Conservation (phyloP, 2,797 vertebrate species). For the Limosa lapponica region DNA sequence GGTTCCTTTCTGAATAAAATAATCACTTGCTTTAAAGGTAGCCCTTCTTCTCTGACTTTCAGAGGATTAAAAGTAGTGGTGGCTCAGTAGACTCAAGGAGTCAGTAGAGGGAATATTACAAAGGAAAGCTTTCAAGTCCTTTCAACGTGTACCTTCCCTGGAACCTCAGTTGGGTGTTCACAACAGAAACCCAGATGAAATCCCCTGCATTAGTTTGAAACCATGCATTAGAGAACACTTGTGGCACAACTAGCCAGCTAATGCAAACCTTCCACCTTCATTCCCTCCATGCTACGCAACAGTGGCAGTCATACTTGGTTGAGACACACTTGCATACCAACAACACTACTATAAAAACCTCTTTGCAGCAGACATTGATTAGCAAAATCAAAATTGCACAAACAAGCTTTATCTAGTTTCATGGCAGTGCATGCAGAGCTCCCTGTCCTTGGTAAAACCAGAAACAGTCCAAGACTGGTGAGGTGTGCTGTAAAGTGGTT, state of each 20-base stretch:
- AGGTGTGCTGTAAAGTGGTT: conserved; percentile 25
- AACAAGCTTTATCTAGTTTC: background rate
- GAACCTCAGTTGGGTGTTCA: background rate
- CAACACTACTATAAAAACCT: background rate
- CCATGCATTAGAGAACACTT: background rate
- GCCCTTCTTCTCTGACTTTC: background rate
- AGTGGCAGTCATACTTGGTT: background rate
- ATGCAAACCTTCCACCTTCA: background rate
- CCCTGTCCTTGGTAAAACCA: background rate
- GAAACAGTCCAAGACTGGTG: background rate
- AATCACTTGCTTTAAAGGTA: background rate
- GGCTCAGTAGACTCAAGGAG: background rate
- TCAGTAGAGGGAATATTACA: background rate
- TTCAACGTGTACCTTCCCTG: rapidly evolving
- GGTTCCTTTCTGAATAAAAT: background rate
- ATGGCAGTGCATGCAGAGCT: background rate
- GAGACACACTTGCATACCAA: background rate
- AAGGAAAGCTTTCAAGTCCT: background rate
- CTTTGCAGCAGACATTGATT: background rate
- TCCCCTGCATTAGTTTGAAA: background rate
- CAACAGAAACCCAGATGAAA: background rate
- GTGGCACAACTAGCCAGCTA: background rate
- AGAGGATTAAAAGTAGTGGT: background rate
- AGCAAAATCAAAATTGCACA: background rate
- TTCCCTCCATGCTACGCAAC: background rate